Percentiles rank a stretch among this genome's conserved stretches.
phyloP scores from a whole-genome alignment of 1,140 invertebrate genomes.

The Drosophila sulfurigaster region DNA sequence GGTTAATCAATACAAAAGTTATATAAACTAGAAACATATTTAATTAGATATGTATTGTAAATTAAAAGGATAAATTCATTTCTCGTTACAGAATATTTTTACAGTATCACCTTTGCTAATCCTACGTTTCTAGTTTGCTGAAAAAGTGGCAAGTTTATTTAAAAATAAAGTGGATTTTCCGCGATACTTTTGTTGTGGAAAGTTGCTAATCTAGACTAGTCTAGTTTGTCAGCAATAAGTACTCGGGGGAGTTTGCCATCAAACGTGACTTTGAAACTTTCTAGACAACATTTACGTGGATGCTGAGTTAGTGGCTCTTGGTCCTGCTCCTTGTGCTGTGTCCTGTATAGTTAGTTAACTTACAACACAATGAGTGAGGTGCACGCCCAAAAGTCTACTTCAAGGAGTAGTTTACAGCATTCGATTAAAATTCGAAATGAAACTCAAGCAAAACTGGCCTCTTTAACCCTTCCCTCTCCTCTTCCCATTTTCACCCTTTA shows the following conservation, averaged over 20 bases:
- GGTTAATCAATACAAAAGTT: no score
- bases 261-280: slow-evolving; percentile 29
- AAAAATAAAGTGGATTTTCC: slow-evolving; percentile 25
- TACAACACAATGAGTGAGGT: background rate
- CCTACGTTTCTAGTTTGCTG: background rate
- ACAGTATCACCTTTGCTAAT: background rate
- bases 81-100: background rate
- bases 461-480: background rate
- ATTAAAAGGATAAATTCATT: no score
- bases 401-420: background rate
- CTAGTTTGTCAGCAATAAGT: slow-evolving; percentile 20
- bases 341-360: background rate
- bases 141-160: slow-evolving; percentile 17
- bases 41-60: no score
- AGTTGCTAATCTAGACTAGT: slow-evolving; percentile 20
- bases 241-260: slow-evolving; percentile 12
- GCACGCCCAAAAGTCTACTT: background rate
- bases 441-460: slow-evolving; percentile 3
- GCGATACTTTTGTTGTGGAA: background rate
- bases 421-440: slow-evolving; percentile 2
- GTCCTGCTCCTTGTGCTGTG: background rate
- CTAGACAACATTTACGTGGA: slow-evolving; percentile 18
- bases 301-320: background rate
- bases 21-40: no score
- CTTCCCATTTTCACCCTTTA: background rate